Conservation (phyloP, 2,113 vertebrate genomes). For the Catharus minimus region DNA sequence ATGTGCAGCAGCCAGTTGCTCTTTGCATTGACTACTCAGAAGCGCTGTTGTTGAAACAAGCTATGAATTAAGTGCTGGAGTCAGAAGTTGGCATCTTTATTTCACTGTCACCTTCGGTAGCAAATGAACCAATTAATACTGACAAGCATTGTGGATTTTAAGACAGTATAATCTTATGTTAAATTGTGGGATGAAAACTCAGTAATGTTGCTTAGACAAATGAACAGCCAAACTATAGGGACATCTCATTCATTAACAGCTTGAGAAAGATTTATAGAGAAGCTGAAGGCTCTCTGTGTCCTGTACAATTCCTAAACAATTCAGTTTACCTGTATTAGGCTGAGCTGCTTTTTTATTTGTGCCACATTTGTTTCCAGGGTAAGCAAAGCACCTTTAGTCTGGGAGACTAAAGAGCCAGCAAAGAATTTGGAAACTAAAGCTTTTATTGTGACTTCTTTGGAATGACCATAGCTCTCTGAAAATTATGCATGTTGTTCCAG, state of each 20-base stretch:
- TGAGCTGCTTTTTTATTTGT: neutral
- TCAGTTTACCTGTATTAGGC: neutral
- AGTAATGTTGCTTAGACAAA: neutral
- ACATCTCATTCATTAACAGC: neutral
- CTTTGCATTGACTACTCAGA: neutral
- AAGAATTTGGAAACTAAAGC: neutral
- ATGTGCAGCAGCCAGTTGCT: fast-evolving
- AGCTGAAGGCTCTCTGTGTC: neutral
- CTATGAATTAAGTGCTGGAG: neutral
- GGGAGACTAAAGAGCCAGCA: neutral
- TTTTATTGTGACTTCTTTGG: neutral
- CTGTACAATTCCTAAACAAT: neutral
- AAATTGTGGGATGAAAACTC: neutral
- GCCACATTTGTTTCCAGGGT: neutral
- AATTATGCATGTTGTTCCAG: neutral
- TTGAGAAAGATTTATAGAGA: neutral
- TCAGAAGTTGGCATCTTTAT: neutral
- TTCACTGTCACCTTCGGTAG: neutral
- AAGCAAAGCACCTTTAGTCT: neutral
- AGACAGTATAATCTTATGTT: neutral
- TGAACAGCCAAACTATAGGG: neutral
- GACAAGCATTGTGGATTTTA: neutral
- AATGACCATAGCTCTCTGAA: neutral
- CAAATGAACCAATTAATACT: neutral
- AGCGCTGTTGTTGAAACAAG: neutral